Evolutionary conservation across 2,113 vertebrate species (phyloP), one percentile per base, ranked within the genome.

Genomic region (Clarias gariepinus): DNA sequence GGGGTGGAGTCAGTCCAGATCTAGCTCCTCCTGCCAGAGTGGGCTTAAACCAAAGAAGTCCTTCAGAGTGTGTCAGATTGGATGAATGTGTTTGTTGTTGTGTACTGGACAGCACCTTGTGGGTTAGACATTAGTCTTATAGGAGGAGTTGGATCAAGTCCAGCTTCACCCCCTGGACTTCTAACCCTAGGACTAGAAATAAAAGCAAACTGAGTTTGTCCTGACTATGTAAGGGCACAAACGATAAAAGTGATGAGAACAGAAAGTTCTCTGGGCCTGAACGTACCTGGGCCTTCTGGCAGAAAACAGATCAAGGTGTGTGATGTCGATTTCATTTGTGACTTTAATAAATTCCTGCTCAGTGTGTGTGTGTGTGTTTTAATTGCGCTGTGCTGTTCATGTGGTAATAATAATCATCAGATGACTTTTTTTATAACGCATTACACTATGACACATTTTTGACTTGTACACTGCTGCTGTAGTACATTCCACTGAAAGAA

Each of bases 371-470:
- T 16, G 30, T 33, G 33, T 8, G 18, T 71, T 68, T 33, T n/a
- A 64, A 0, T 52, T 71, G 57, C 30, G 36, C 52, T 52, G 30
- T 78, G 76, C 19, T 6, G 4, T n/a, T 61, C 47, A 82, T 77
- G 4, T 58, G 47, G 73, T 74, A 30, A 52, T 88, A 82, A 84
- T 74, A 84, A 47, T 15, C 30, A 25, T 36, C 18, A 28, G 28
- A 19, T 10, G 9, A 30, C 64, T 64, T n/a, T n/a, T 60, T 83
- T 52, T 78, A 13, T 21, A 60, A 21, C 16, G 52, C 21, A 36
- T 53, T 76, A 53, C n/a, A 60, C 8, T 64, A 41, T 41, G 83
- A 28, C 66, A 81, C 77, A 86, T 80, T 63, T 69, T 53, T 77
- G 30, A 64, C 41, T 33, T 3, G 57, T 25, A 55, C 18, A 0